Evolutionary conservation across 53 echinoderm and acorn worm genomes (phyloP).

Genomic region (Stichopus horrens): DNA sequence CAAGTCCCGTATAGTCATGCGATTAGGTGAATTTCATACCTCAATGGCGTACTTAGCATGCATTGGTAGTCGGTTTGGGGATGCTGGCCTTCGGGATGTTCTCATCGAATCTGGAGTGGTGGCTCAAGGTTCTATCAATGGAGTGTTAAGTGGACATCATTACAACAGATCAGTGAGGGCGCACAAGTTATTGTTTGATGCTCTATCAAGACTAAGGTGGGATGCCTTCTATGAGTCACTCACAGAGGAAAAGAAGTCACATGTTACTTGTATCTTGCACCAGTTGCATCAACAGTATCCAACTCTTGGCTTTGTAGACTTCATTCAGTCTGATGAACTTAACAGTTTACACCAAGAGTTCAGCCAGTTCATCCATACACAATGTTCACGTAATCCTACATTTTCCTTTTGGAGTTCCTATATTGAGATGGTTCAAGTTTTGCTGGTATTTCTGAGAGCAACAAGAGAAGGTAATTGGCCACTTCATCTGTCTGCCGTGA

Average conservation of each 20-base stretch:
- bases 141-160: conserved; percentile 64
- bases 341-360: conserved; percentile 20
- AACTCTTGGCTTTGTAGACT: neutral
- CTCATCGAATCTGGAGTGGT: conserved; percentile 72
- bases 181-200: conserved; percentile 61
- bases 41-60: conserved; percentile 50
- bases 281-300: neutral
- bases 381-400: conserved; percentile 39
- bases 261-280: neutral
- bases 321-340: conserved; percentile 9
- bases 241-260: conserved; percentile 22
- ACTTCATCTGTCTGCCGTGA: conserved; percentile 38
- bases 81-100: conserved; percentile 69
- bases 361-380: conserved; percentile 20
- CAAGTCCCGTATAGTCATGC: conserved; percentile 49
- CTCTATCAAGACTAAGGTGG: conserved; percentile 45
- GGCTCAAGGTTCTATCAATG: conserved; percentile 64
- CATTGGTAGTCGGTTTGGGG: conserved; percentile 63
- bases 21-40: conserved; percentile 69
- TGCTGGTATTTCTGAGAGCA: conserved; percentile 54
- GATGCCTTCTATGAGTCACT: conserved; percentile 26
- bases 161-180: conserved; percentile 56
- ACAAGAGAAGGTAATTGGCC: conserved; percentile 56
- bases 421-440: conserved; percentile 48
- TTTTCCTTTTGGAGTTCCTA: conserved; percentile 62